phyloP scores from a whole-genome alignment of 2,113 vertebrate genomes.

The Empidonax alnorum region DNA sequence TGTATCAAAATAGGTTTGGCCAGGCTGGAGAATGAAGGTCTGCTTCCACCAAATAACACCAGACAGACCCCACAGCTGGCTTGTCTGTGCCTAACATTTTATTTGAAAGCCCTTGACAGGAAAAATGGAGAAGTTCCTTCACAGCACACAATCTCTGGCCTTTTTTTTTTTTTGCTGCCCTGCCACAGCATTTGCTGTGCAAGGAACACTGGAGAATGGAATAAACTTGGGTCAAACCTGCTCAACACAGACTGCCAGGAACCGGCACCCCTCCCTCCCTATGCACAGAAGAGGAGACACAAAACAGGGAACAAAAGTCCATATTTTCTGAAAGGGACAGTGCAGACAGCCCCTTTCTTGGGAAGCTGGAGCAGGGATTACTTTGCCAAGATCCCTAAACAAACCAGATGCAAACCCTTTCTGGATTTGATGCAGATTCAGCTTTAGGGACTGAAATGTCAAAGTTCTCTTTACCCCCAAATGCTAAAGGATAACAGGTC shows the following conservation, averaged over 20 bases:
- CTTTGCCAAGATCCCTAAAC: background rate
- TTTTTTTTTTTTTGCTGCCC: background rate
- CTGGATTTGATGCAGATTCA: background rate
- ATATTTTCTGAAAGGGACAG: rapidly evolving
- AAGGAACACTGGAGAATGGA: background rate
- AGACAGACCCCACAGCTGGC: background rate
- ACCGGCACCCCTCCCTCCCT: background rate
- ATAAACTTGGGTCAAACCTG: background rate
- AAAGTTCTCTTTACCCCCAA: background rate
- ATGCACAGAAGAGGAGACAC: background rate
- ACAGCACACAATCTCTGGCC: background rate
- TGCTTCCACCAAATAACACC: background rate
- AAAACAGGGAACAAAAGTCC: background rate
- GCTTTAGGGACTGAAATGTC: background rate
- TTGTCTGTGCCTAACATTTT: background rate
- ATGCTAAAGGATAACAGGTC: background rate
- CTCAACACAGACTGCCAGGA: rapidly evolving
- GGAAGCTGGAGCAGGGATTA: background rate
- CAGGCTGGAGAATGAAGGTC: background rate
- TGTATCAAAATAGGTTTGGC: background rate
- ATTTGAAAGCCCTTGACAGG: background rate
- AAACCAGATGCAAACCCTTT: background rate
- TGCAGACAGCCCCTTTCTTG: background rate
- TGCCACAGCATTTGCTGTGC: background rate
- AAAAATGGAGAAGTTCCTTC: background rate